Evolutionary conservation across 2,113 vertebrate species (phyloP).

Genomic region (Rhegmatorhina hoffmannsi): DNA sequence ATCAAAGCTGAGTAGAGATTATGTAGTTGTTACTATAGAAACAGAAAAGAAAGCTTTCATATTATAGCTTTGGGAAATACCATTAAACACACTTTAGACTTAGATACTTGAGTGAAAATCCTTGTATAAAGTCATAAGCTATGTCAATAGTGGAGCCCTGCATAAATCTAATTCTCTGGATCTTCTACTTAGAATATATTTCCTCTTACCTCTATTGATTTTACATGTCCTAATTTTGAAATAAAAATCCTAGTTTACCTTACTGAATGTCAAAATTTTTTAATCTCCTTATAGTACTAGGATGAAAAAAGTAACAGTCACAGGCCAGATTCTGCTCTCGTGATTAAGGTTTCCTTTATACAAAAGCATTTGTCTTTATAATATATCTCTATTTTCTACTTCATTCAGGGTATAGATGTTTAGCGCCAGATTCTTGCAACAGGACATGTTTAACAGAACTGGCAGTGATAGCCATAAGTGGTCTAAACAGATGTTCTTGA

Average conservation of each 20-base stretch:
- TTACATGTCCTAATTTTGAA: not conserved
- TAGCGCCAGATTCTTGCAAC: conserved; percentile 52
- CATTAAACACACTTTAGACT: not conserved
- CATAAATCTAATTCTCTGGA: not conserved
- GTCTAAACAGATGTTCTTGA: not conserved
- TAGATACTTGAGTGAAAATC: not conserved
- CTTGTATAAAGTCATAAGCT: not conserved
- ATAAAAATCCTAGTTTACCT: conserved; percentile 13
- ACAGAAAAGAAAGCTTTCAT: not conserved
- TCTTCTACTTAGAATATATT: not conserved
- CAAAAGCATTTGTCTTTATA: not conserved
- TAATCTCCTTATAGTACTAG: not conserved
- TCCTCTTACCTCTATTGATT: not conserved
- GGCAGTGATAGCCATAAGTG: not conserved
- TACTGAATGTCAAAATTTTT: conserved; percentile 17
- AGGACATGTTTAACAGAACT: conserved; percentile 36
- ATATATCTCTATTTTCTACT: conserved; percentile 14
- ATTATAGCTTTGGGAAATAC: not conserved
- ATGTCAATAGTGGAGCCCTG: not conserved
- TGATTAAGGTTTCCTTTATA: not conserved
- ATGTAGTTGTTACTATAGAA: not conserved
- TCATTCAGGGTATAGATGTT: conserved; percentile 25
- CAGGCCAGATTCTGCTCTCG: not conserved
- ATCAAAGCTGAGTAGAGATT: not conserved
- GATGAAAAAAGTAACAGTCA: conserved; percentile 9